Percentiles rank a stretch among this genome's conserved stretches.
These are phyloP conservation scores for Aricia artaxerxes DNA, from an alignment of 2,888 invertebrate genomes.

Conservation along the genomic window DNA sequence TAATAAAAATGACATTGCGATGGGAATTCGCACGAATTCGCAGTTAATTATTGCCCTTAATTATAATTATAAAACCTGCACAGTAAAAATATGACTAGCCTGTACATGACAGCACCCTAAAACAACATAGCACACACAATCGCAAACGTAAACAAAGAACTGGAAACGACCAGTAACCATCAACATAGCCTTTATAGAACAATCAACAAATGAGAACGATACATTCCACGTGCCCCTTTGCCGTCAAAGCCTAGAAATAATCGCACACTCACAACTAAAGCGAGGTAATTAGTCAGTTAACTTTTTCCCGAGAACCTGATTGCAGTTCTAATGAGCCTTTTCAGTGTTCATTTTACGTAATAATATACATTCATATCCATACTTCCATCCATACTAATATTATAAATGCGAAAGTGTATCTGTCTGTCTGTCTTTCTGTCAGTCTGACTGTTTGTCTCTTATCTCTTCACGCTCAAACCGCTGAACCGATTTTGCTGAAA, in stretches of 20 bases:
- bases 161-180: conserved; percentile 18
- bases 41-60: too few relatives aligned
- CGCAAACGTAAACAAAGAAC: background rate
- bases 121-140: background rate
- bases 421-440: too few relatives aligned
- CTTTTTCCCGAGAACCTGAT: conserved; percentile 10
- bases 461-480: too few relatives aligned
- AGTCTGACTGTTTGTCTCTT: too few relatives aligned
- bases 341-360: background rate
- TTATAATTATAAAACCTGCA: too few relatives aligned
- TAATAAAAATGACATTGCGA: too few relatives aligned
- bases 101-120: background rate
- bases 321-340: conserved; percentile 12
- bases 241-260: conserved; percentile 20
- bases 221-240: background rate
- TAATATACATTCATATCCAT: too few relatives aligned
- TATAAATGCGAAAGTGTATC: too few relatives aligned
- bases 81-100: too few relatives aligned
- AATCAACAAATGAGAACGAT: background rate
- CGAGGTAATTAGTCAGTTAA: conserved; percentile 15
- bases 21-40: too few relatives aligned
- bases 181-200: conserved; percentile 1
- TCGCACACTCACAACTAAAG: conserved; percentile 20
- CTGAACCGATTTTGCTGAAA: too few relatives aligned
- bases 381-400: too few relatives aligned